Evolutionary conservation across 2,797 vertebrate species (phyloP).

Genomic region (Eospalax fontanierii): DNA sequence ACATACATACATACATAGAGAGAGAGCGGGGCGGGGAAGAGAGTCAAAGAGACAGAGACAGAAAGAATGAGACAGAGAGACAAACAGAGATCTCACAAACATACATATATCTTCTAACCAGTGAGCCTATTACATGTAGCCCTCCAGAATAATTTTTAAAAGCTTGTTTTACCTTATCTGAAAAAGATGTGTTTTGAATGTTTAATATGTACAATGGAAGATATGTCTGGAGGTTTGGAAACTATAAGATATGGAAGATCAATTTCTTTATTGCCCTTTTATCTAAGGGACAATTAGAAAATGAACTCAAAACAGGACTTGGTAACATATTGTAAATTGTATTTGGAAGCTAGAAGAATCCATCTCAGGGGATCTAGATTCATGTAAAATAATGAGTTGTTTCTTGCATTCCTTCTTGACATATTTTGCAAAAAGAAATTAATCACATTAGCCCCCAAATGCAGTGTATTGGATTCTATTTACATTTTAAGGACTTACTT

Average conservation of each 20-base stretch:
- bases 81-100: neutral
- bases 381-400: neutral
- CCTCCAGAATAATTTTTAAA: neutral
- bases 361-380: slow-evolving; percentile 21
- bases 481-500: slow-evolving; percentile 56
- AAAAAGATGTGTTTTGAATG: neutral
- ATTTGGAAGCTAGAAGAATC: slow-evolving; percentile 44
- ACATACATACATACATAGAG: rapidly evolving
- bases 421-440: slow-evolving; percentile 61
- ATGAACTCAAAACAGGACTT: slow-evolving; percentile 1
- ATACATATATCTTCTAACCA: neutral
- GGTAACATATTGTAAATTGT: neutral
- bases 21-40: neutral
- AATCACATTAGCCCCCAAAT: slow-evolving; percentile 25
- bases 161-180: neutral
- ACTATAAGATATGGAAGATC: neutral
- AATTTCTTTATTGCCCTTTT: slow-evolving; percentile 27
- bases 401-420: slow-evolving; percentile 45
- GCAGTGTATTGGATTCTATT: neutral
- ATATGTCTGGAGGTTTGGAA: neutral
- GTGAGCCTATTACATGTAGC: neutral
- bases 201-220: neutral
- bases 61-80: neutral
- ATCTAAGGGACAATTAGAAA: slow-evolving; percentile 12
- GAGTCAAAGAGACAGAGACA: too few relatives aligned